Evolutionary conservation across 2,888 invertebrate genomes (phyloP).

Genomic region (Hedya salicella): DNA sequence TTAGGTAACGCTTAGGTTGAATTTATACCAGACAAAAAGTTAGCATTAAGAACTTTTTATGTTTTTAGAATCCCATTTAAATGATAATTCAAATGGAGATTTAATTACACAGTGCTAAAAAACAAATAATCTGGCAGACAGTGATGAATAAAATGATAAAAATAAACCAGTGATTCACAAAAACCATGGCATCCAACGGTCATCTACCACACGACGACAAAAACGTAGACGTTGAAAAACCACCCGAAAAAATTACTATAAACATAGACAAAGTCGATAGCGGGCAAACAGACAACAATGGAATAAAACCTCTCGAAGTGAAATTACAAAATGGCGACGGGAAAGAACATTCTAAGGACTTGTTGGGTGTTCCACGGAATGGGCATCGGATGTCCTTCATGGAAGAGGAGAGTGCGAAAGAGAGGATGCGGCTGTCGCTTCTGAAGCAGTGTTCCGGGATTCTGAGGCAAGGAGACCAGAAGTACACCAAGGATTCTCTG

Average conservation of each 20-base stretch:
- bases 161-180: slow-evolving; percentile 27
- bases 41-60: too few relatives aligned
- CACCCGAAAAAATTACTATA: slow-evolving; percentile 41
- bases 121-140: background rate
- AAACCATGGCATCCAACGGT: slow-evolving; percentile 36
- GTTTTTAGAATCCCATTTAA: too few relatives aligned
- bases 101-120: too few relatives aligned
- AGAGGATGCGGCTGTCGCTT: slow-evolving; percentile 85
- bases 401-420: slow-evolving; percentile 89
- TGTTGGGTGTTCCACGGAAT: slow-evolving; percentile 59
- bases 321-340: slow-evolving; percentile 39
- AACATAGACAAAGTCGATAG: slow-evolving; percentile 40
- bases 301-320: slow-evolving; percentile 30
- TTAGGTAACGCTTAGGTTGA: too few relatives aligned
- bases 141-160: slow-evolving; percentile 14
- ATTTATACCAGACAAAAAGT: too few relatives aligned
- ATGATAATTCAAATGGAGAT: too few relatives aligned
- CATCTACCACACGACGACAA: background rate
- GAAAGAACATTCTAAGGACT: slow-evolving; percentile 49
- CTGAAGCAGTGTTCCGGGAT: slow-evolving; percentile 88
- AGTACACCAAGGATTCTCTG: slow-evolving; percentile 87
- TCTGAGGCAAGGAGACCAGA: slow-evolving; percentile 85
- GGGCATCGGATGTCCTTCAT: slow-evolving; percentile 86
- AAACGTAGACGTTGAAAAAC: slow-evolving; percentile 18
- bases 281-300: slow-evolving; percentile 41